phyloP scores from a whole-genome alignment of 2,797 vertebrate species.

The Sebastes iracundus region DNA sequence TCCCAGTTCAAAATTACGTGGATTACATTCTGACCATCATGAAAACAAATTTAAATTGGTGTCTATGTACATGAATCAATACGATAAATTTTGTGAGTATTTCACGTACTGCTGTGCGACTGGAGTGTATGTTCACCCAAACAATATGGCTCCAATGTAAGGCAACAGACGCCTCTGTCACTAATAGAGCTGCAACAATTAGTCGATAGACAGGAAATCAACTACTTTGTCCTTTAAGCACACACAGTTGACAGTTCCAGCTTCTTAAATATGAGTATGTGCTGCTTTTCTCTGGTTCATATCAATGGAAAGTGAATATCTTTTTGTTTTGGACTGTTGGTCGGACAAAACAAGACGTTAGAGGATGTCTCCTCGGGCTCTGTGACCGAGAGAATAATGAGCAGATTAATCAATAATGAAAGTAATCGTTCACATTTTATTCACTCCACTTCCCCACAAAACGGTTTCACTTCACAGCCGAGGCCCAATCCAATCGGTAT shows the following conservation, averaged over 20 bases:
- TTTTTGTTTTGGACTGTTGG: background rate
- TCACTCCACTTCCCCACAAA: background rate
- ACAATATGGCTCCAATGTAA: background rate
- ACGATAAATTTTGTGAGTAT: too few species aligned
- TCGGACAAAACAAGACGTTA: background rate
- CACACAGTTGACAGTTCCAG: background rate
- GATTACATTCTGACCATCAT: too few species aligned
- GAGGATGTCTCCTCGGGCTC: background rate
- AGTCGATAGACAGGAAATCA: background rate
- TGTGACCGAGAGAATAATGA: background rate
- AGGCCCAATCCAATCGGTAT: slow-evolving; percentile 10
- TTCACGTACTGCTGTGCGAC: too few species aligned
- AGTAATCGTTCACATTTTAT: background rate
- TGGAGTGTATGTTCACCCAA: background rate
- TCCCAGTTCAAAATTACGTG: too few species aligned
- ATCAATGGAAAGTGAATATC: background rate
- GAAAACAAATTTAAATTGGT: too few species aligned
- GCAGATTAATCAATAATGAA: background rate
- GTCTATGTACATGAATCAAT: too few species aligned
- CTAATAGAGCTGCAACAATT: background rate
- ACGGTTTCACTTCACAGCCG: background rate
- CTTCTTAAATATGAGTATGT: background rate
- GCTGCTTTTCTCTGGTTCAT: background rate
- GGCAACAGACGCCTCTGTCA: background rate
- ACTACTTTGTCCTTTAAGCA: background rate